A percentile compares a stretch with the other conserved stretches of the same genome.
These are phyloP conservation scores for Thalassophryne amazonica DNA, from an alignment of 2,797 vertebrate species.

Conservation along the genomic window DNA sequence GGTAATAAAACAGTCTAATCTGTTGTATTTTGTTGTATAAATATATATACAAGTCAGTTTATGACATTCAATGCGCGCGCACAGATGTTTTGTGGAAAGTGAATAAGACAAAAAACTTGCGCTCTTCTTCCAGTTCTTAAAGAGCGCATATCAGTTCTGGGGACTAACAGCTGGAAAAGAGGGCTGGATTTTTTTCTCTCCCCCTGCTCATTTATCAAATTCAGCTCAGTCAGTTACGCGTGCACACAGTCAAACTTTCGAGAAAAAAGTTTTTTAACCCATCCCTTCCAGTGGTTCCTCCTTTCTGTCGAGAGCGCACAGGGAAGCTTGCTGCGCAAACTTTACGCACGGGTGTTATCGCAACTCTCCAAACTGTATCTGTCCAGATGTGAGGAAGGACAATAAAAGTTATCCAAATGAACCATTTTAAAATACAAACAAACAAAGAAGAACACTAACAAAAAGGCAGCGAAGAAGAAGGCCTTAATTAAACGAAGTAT, in stretches of 20 bases:
- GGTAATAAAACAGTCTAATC: conserved; percentile 17
- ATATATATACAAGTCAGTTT: conserved; percentile 3
- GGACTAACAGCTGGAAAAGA: conserved; percentile 31
- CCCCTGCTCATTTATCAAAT: conserved; percentile 56
- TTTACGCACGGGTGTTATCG: conserved; percentile 38
- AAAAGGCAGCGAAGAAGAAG: too few species aligned
- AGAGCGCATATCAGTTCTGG: conserved; percentile 48
- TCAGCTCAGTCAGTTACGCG: conserved; percentile 46
- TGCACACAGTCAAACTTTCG: conserved; percentile 37
- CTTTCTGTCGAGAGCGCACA: too few species aligned
- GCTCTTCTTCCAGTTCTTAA: conserved; percentile 28
- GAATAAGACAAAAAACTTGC: conserved; percentile 25
- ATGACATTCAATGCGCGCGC: conserved; percentile 9
- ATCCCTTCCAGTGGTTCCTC: conserved; percentile 28
- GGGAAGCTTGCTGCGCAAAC: conserved; percentile 39
- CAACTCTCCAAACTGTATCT: too few species aligned
- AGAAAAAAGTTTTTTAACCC: conserved; percentile 62
- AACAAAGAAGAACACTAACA: too few species aligned
- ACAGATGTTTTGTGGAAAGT: conserved; percentile 11
- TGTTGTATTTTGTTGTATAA: too few species aligned
- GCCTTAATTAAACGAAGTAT: too few species aligned
- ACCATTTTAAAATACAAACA: too few species aligned
- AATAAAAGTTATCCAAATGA: conserved; percentile 26
- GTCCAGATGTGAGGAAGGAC: too few species aligned
- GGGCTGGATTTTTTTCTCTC: conserved; percentile 20